phyloP scores from a whole-genome alignment of 2,113 vertebrate genomes.

The Cariama cristata region DNA sequence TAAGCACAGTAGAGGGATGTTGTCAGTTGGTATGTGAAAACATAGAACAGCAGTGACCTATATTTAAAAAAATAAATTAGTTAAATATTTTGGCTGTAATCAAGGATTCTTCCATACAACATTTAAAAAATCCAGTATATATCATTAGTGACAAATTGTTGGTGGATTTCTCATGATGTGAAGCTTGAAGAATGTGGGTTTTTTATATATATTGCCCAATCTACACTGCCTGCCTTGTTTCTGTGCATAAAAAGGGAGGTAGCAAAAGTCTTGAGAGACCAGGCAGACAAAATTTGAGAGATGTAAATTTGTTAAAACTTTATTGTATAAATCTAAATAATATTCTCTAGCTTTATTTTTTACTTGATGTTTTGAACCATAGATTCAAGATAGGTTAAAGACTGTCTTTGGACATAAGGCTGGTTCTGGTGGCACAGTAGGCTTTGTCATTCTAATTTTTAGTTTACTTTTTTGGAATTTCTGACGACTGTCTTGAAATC shows the following conservation, averaged over 20 bases:
- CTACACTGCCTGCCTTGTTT: not conserved
- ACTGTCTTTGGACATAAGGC: not conserved
- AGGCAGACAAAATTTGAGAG: not conserved
- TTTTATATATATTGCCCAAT: not conserved
- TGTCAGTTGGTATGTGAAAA: conserved; percentile 42
- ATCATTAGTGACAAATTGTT: not conserved
- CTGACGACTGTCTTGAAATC: not conserved
- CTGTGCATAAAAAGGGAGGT: not conserved
- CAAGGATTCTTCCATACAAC: not conserved
- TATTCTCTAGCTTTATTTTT: not conserved
- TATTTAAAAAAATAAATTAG: conserved; percentile 30
- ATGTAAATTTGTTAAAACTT: not conserved
- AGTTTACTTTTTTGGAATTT: not conserved
- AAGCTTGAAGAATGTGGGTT: not conserved
- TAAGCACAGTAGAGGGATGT: conserved; percentile 46
- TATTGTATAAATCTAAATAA: not conserved
- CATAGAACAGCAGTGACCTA: conserved; percentile 51
- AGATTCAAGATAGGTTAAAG: not conserved
- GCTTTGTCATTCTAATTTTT: not conserved
- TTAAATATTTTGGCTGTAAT: not conserved
- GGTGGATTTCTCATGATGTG: not conserved
- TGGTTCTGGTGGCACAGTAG: not conserved
- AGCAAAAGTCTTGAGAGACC: not conserved
- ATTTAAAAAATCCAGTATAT: not conserved
- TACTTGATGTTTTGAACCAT: not conserved